Base-by-base conservation (phyloP, 1,140 invertebrate genomes). In the Lucilia cuprina region DNA sequence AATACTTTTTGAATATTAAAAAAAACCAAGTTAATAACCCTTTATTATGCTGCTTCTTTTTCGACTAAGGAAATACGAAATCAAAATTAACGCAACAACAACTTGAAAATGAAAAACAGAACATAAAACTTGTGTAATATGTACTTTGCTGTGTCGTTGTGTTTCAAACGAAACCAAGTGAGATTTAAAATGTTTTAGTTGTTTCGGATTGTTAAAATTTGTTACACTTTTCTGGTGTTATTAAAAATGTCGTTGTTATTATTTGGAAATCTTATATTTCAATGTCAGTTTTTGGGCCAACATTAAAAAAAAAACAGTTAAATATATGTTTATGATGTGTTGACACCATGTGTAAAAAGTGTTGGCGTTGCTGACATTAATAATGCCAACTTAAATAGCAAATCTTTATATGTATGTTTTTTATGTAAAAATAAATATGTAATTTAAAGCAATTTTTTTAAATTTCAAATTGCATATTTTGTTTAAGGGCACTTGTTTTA, bases 11-110 rank as follows among this genome's bases (percentile, higher is more conserved):
- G 25, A 30, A 30, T 30, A 30, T 21, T n/a, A n/a, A n/a, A n/a
- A 70, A 7, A 19, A 70, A 70, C 65, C 65, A 70, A 70, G 65
- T 70, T 70, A 70, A 70, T 21, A 70, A 70, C 65, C 65, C 50
- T n/a, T n/a, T 41, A 5, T 41, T 41, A n/a, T n/a, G 13, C 14
- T 60, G 13, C 14, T 60, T 70, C 17, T 70, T 70, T 21, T 70
- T 70, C 55, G 65, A n/a, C 65, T n/a, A 21, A 21, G 19, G 65
- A 70, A 70, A 55, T 55, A 55, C 13, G 25, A 30, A 30, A 30
- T 17, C 50, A 55, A 12, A 13, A 17, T 55, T 55, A 55, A 55
- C 12, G 17, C 12, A 13, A 12, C 17, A 55, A 55, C 13, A 70
- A 70, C 65, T 70, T 19, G 2, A 70, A 25, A 21, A 10, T 3